Conservation (phyloP, 1,140 invertebrate genomes). For the Atta cephalotes region DNA sequence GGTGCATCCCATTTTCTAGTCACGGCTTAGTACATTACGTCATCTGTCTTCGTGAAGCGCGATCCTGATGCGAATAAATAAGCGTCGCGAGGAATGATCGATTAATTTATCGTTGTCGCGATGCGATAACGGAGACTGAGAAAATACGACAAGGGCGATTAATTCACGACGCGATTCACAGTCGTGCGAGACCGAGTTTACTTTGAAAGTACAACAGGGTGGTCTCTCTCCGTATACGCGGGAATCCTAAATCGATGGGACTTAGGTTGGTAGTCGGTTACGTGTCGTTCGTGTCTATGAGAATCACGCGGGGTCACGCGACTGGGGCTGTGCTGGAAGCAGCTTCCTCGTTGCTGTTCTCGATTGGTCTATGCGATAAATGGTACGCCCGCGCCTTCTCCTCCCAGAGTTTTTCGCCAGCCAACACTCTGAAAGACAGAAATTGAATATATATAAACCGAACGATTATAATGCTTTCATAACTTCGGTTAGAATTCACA, state of each 20-base stretch:
- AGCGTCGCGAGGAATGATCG: conserved; percentile 25
- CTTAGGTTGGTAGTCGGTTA: conserved; percentile 26
- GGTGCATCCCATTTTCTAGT: conserved; percentile 14
- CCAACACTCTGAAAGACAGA: conserved; percentile 78
- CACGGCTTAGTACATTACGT: conserved; percentile 38
- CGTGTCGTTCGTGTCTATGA: conserved; percentile 65
- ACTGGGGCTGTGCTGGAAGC: conserved; percentile 66
- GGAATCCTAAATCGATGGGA: conserved; percentile 21
- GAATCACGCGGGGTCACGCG: conserved; percentile 78
- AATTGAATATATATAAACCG: conserved; percentile 12
- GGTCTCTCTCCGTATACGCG: not conserved
- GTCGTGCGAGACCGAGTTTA: conserved; percentile 37
- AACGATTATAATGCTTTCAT: not conserved
- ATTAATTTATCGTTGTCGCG: conserved; percentile 33
- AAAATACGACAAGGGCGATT: conserved; percentile 35
- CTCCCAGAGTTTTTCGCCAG: conserved; percentile 82
- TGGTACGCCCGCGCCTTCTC: conserved; percentile 81
- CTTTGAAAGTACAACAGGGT: conserved; percentile 30
- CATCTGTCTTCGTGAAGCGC: conserved; percentile 20
- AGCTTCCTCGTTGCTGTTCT: conserved; percentile 69
- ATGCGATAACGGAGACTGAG: conserved; percentile 47
- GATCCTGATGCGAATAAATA: conserved; percentile 38
- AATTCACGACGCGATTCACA: conserved; percentile 16
- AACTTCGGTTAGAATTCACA: not conserved
- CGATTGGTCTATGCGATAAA: conserved; percentile 70